Evolutionary conservation across 2,113 vertebrate species (phyloP).

Genomic region (Vanacampus margaritifer): DNA sequence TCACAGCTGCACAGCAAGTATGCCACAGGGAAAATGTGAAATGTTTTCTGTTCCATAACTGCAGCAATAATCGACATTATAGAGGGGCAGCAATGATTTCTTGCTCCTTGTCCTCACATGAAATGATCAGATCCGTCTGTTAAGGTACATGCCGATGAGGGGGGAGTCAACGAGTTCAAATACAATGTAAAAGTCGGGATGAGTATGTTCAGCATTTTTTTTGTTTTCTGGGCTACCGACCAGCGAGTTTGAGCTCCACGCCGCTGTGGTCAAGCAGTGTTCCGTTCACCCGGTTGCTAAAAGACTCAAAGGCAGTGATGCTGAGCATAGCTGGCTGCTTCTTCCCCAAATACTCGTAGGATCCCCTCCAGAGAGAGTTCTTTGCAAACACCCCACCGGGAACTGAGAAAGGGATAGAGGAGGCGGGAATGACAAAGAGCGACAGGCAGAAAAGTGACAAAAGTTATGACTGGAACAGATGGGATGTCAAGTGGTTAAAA

Average conservation of each 20-base stretch:
- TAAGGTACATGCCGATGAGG: not conserved
- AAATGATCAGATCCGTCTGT: conserved; percentile 3
- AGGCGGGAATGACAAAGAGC: not conserved
- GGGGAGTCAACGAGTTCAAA: not conserved
- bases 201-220: not conserved
- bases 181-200: not conserved
- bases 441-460: not conserved
- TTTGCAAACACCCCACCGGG: conserved; percentile 90
- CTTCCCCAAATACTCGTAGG: conserved; percentile 95
- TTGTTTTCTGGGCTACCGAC: conserved; percentile 60
- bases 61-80: conserved; percentile 18
- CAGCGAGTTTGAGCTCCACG: conserved; percentile 87
- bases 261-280: conserved; percentile 94
- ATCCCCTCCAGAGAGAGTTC: conserved; percentile 96
- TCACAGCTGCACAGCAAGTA: conserved; percentile 41
- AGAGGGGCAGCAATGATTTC: conserved; percentile 12
- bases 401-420: conserved; percentile 68
- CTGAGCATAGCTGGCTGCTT: conserved; percentile 96
- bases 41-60: conserved; percentile 17
- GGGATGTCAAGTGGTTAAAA: not conserved
- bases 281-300: conserved; percentile 86
- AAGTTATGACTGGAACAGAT: not conserved
- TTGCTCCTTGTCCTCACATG: conserved; percentile 6
- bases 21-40: conserved; percentile 14
- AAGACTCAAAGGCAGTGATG: conserved; percentile 85